Evolutionary conservation across 2,888 invertebrate genomes (phyloP).

Genomic region (Pristionchus mayeri): DNA sequence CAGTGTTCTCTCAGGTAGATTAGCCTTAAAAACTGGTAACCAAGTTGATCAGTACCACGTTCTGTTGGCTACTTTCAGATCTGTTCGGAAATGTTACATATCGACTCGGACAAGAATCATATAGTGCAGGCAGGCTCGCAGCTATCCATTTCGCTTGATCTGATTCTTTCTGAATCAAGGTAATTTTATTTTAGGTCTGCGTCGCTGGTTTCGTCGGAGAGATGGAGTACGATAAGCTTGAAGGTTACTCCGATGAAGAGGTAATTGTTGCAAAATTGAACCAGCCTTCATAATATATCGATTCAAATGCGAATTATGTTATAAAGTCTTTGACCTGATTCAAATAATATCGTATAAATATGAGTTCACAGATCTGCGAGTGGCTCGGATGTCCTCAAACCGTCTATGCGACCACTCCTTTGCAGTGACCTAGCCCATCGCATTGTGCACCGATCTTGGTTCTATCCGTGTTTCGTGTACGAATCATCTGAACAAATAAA

Average conservation of each 20-base stretch:
- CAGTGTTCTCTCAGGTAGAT: slow-evolving; percentile 19
- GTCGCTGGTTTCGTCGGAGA: slow-evolving; percentile 2
- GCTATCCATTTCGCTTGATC: too few species aligned
- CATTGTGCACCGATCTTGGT: neutral
- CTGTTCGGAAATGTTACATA: slow-evolving; percentile 8
- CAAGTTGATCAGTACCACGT: neutral
- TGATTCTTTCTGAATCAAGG: too few species aligned
- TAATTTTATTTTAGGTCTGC: neutral
- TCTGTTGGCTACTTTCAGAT: neutral
- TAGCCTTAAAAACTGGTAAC: too few species aligned
- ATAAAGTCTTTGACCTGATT: too few species aligned
- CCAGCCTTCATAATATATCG: neutral
- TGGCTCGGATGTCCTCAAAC: slow-evolving; percentile 25
- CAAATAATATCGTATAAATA: too few species aligned
- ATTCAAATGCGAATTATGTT: too few species aligned
- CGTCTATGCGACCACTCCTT: neutral
- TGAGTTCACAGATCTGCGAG: neutral
- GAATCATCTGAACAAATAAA: too few species aligned
- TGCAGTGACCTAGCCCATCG: neutral
- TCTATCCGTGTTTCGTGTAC: neutral
- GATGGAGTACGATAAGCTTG: neutral
- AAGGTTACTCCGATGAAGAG: neutral
- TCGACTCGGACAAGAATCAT: neutral
- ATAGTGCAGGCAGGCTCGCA: neutral
- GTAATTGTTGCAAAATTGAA: neutral